phyloP scores from a whole-genome alignment of 2,113 vertebrate genomes.

The Bubalus kerabau region DNA sequence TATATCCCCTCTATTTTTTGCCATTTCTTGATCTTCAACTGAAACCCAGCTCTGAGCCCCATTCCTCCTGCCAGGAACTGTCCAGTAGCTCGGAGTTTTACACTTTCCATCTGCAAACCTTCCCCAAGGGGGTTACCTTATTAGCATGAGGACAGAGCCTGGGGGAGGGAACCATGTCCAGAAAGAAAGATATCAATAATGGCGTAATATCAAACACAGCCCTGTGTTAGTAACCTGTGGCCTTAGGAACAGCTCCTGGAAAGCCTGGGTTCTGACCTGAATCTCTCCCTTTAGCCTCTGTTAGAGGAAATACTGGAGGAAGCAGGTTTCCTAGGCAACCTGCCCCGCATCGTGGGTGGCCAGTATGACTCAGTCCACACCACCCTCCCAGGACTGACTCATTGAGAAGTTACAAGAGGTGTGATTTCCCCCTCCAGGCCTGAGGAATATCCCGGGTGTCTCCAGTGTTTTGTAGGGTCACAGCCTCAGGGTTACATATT shows the following conservation, averaged over 20 bases:
- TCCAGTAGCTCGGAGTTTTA: neutral
- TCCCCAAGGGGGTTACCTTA: neutral
- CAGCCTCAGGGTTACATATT: neutral
- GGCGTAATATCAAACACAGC: fast-evolving
- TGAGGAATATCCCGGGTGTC: constrained; percentile 24
- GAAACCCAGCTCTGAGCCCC: neutral
- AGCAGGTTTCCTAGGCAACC: neutral
- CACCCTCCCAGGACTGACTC: constrained; percentile 38
- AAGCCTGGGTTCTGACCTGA: neutral
- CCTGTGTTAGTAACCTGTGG: neutral
- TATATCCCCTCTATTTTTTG: neutral
- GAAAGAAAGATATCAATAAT: neutral
- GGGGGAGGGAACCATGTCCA: neutral
- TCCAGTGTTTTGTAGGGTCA: neutral
- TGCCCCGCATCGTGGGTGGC: neutral
- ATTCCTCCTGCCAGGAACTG: neutral
- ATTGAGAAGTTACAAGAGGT: neutral
- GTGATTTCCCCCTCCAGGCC: constrained; percentile 51
- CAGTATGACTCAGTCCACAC: neutral
- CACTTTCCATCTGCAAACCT: neutral
- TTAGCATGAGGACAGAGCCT: neutral
- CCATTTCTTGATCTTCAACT: neutral
- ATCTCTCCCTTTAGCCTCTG: neutral
- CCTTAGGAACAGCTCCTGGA: neutral
- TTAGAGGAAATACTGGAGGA: neutral